Evolutionary conservation across 1,140 invertebrate genomes (phyloP), one percentile per base, ranked within the genome.

Genomic region (Arion vulgaris): DNA sequence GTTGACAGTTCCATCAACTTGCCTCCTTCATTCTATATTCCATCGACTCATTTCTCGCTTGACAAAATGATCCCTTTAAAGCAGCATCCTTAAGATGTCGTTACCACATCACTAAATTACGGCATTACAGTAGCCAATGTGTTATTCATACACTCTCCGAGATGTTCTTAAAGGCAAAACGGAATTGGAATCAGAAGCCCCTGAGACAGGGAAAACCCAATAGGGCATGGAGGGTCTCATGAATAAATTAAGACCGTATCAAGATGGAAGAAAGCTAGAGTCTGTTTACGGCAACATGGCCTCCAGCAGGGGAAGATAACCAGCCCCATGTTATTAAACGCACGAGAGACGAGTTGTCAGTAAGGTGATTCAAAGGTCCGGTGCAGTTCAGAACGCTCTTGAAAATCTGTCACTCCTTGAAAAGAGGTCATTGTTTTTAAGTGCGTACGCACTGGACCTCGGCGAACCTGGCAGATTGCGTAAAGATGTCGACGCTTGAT

Each of bases 401-500:
- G 62, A 49, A 78, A 78, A 78, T 78, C 76, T 78, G 76, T 78
- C 76, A 26, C 76, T 66, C 23, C 26, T 28, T 78, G 15, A 15
- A 0, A 41, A n/a, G 57, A 53, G 76, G 57, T 38, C 38, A 51
- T 76, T 49, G 39, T 53, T 49, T 53, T n/a, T 36, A 5, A 38
- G 76, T 36, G 76, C 23, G 36, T 38, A 57, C 2, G 34, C 77
- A 36, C n/a, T 75, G 76, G 45, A 57, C 71, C 78, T 69, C 68
- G 26, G 76, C 72, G 41, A 79, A 74, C 32, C 71, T 57, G 71
- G 51, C 71, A 74, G 69, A 73, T 73, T 81, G 80, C 69, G 81
- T 68, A 78, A 78, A 78, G 76, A 78, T 78, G 76, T 69, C 69
- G 80, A 74, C 68, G 49, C 41, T 28, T 53, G 80, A 74, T 57